Conservation (phyloP, 2,888 invertebrate genomes). For the Ochropacha duplaris region DNA sequence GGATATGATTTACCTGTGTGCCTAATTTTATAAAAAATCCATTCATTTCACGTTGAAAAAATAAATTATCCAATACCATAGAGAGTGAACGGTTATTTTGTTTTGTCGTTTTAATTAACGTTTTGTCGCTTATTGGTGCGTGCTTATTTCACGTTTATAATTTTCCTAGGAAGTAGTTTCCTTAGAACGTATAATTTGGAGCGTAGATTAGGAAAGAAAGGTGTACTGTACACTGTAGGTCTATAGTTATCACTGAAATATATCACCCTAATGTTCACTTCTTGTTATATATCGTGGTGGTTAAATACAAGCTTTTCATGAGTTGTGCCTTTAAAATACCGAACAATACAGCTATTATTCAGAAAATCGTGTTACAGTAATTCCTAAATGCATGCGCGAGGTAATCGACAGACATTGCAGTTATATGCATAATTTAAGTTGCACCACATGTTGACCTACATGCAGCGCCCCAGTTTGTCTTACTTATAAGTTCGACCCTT, state of each 20-base stretch:
- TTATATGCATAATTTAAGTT: constrained; percentile 42
- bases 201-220: too few relatives aligned
- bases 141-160: too few relatives aligned
- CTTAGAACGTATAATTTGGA: too few relatives aligned
- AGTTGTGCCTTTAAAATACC: not conserved
- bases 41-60: too few relatives aligned
- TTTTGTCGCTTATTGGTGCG: constrained; percentile 19
- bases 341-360: not conserved
- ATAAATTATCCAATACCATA: too few relatives aligned
- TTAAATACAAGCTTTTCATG: not conserved
- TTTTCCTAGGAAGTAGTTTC: too few relatives aligned
- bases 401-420: constrained; percentile 33
- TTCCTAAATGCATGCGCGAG: constrained; percentile 7
- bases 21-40: too few relatives aligned
- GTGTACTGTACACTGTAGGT: too few relatives aligned
- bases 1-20: too few relatives aligned
- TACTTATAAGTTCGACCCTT: constrained; percentile 25
- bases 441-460: constrained; percentile 25
- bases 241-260: too few relatives aligned
- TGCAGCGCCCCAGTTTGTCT: constrained; percentile 35
- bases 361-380: not conserved
- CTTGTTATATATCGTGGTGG: too few relatives aligned
- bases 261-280: too few relatives aligned
- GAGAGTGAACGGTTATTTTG: constrained; percentile 79
- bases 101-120: constrained; percentile 82